These are phyloP conservation scores for Aricia agestis DNA, from an alignment of 1,140 invertebrate species.

Conservation along the genomic window DNA sequence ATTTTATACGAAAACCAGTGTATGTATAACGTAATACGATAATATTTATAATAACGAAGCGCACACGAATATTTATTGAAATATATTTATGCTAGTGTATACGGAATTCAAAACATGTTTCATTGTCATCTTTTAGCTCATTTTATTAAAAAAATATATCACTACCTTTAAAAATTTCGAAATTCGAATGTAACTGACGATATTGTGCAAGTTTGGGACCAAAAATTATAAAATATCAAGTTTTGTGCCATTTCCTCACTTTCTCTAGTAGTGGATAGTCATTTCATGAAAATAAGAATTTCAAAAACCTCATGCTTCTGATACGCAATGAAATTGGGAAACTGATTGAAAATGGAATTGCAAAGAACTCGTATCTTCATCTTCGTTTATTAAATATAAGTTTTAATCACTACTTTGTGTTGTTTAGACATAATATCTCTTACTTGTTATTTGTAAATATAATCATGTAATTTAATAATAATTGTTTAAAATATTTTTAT, in stretches of 20 bases:
- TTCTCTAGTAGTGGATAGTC: constrained; percentile 16
- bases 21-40: constrained; percentile 20
- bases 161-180: constrained; percentile 18
- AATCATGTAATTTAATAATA: constrained; percentile 11
- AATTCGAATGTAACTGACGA: constrained; percentile 14
- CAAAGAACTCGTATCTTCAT: background rate
- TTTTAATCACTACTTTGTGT: background rate
- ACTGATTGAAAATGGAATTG: constrained; percentile 9
- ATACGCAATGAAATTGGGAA: too few relatives aligned
- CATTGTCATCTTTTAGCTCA: background rate
- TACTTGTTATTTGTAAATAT: constrained; percentile 15
- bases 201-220: constrained; percentile 22
- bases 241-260: constrained; percentile 19
- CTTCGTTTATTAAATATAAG: background rate
- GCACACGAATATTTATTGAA: constrained; percentile 22
- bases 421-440: constrained; percentile 1
- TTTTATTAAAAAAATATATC: background rate
- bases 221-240: constrained; percentile 22
- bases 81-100: constrained; percentile 17
- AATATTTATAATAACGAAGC: constrained; percentile 18
- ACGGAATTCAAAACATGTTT: constrained; percentile 7
- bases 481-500: constrained; percentile 11
- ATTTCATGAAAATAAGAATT: constrained; percentile 14
- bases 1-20: constrained; percentile 22
- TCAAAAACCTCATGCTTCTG: background rate